Evolutionary conservation across 1,140 invertebrate genomes (phyloP), one percentile per base, ranked within the genome.

Genomic region (Colletes gigas): DNA sequence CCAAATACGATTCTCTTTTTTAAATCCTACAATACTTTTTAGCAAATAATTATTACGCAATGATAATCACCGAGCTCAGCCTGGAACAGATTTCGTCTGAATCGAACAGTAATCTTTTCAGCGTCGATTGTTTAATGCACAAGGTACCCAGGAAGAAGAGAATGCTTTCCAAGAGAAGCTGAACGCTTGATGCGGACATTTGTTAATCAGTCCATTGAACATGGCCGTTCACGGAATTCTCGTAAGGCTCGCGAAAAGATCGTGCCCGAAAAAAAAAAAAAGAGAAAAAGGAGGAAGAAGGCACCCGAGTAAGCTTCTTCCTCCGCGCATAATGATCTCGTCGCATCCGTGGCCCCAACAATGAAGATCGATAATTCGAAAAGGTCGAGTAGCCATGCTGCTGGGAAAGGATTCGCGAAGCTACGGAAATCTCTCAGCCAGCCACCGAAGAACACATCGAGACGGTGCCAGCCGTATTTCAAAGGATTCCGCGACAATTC

Each of bases 321-420:
- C 39, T 30, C 30, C 15, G 60, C 50, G 77, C 70, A 79, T 73
- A 79, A 79, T 73, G 72, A 73, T 79, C 77, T 69, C 59, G 59
- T 73, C 69, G 69, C 69, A 78, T 78, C 77, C 77, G 70, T 19
- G 77, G 77, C 41, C 12, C 39, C 70, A 72, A 79, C 77, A 79
- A 79, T 79, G 77, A 73, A 17, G 70, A 79, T 79, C 77, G 77
- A 79, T 79, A 79, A 79, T 65, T 79, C 77, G 69, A 50, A 65
- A 79, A 54, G 77, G 60, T 79, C 70, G 77, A 79, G 69, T 79
- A 65, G 77, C 77, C 77, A 19, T 72, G 77, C 77, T 52, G 47
- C 44, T 63, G 60, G 54, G 30, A 71, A 79, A 72, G 57, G 60
- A 55, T 65, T 65, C 77, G 59, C n/a, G 39, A 10, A 21, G 69